Base-by-base conservation (phyloP, 2,113 vertebrate species). In the Vanacampus margaritifer region DNA sequence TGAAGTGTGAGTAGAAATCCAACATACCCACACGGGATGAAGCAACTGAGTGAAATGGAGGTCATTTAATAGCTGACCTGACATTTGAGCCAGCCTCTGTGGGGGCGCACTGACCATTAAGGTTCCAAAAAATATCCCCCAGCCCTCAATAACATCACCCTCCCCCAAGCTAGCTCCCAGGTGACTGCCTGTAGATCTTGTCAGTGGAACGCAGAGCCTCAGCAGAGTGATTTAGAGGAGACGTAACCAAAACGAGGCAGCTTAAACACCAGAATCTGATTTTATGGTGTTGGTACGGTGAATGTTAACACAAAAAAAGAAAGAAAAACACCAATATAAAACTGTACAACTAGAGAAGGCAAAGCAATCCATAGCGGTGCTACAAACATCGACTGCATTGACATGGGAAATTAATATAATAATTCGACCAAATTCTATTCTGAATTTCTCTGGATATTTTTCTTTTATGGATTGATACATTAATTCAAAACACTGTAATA, bases 11-110 rank as follows among this genome's bases (percentile, higher is more conserved):
- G 45, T 45, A 7, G 54, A 72, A 73, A 58, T 13, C 26, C 24
- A 9, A 58, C 46, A 58, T 59, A 54, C 58, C 16, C 62, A 62
- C 65, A 50, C 39, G 64, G 24, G 45, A 81, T 72, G 72, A 74
- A 82, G 69, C 76, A 65, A 68, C 72, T 39, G 13, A 72, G 63
- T 23, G 0, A 78, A 65, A 83, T 75, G 67, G 83, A 83, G 90
- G 87, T 91, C 86, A 87, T 65, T 75, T 79, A 82, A 87, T 76
- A 80, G 76, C 81, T 89, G 84, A 85, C 83, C 87, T 90, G 88
- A 89, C 90, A 90, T 91, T 90, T 90, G 84, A 88, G 83, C 77
- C 76, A 84, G 87, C 65, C 84, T 88, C 82, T 86, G 80, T 79
- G 76, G 89, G 81, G 76, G 83, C 69, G 37, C 24, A 69, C 79